These are phyloP conservation scores for Aporrectodea caliginosa DNA, from an alignment of 1,140 invertebrate species.

Conservation along the genomic window DNA sequence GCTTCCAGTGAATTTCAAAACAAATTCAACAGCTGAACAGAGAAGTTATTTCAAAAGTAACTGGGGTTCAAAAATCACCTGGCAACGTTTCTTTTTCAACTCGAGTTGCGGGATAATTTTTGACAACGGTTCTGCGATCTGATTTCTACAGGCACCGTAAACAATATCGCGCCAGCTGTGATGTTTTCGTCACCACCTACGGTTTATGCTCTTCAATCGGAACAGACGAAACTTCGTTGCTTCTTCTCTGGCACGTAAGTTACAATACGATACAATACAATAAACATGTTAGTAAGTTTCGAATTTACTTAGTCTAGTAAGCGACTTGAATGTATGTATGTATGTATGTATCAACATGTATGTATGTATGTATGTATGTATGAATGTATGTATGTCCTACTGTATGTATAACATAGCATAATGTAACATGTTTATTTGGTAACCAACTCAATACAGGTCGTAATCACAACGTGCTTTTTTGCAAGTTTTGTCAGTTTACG, in stretches of 20 bases:
- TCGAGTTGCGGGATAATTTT: background rate
- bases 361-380: no score
- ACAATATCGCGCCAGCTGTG: background rate
- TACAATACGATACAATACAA: background rate
- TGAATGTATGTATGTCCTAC: no score
- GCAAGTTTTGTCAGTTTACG: no score
- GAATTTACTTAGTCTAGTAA: no score
- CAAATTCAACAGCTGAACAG: no score
- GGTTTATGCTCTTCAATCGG: background rate
- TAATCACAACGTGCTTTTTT: no score
- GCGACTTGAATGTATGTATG: no score
- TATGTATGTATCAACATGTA: no score
- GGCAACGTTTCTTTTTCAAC: background rate
- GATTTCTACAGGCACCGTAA: background rate
- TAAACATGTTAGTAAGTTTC: no score
- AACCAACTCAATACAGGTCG: no score
- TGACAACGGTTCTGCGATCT: no score
- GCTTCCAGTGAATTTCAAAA: no score
- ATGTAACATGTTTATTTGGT: background rate
- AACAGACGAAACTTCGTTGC: background rate
- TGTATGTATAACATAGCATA: background rate
- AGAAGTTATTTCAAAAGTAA: background rate
- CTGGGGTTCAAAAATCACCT: background rate
- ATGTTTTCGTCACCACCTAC: background rate
- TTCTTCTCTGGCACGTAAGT: background rate